Base-by-base conservation (phyloP, 2,888 invertebrate species). In the Protodeltote pygarga region DNA sequence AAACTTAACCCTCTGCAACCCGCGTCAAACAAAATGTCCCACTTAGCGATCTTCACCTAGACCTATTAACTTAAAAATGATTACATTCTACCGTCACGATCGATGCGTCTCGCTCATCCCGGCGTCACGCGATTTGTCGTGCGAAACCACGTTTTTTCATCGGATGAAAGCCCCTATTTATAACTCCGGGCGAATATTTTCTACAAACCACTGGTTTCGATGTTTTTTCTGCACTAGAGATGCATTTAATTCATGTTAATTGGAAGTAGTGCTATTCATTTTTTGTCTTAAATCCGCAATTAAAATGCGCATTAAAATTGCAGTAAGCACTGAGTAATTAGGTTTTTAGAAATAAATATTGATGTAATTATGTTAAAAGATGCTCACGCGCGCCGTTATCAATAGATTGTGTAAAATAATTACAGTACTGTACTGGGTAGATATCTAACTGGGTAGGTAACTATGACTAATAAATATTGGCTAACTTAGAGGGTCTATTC, bases 81-180 rank as follows among this genome's bases (percentile, higher is more conserved):
- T 64, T 47, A 50, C 49, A 37, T 49, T 57, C 33, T 17, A 20
- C 11, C 45, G 53, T 49, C 40, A 74, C 79, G 79, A 77, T 77
- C 75, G 73, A 75, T 79, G 79, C 75, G 77, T 67, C 64, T 65
- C 71, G 69, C 75, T 77, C 77, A 75, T 77, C 77, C 69, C 72
- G 42, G 40, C 67, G 66, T 74, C 89, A 91, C 89, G 89, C 89
- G 81, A 90, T 81, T 75, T 89, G 73, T 78, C 89, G 87, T 88
- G 87, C 68, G 63, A 58, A 51, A 50, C 59, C 61, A 71, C 74
- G 77, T 88, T 88, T 89, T 89, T 89, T 88, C 82, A 85, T 79
- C 75, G 59, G 71, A 85, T 83, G 88, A 87, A 89, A 86, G 83
- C 85, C 76, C 77, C 83, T 80, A 82, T 85, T 88, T 85, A 83